Conservation (phyloP, 1,140 invertebrate species). For the Drosophila littoralis region DNA sequence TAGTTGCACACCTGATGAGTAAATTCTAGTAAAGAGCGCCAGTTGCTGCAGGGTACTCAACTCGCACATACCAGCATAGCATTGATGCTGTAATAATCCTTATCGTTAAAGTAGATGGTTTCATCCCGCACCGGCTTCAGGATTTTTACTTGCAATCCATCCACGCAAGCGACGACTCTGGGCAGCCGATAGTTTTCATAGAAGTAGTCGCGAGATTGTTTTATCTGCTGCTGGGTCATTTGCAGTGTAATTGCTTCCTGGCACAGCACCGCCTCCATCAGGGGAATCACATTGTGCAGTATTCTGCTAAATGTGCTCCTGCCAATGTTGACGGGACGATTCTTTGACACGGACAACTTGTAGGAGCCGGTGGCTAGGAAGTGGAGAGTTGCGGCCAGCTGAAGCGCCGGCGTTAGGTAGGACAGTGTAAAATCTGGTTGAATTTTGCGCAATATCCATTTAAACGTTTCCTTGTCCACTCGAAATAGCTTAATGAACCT, state of each 20-base stretch:
- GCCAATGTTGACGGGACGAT: not conserved
- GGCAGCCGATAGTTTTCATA: not conserved
- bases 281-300: not conserved
- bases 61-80: constrained; percentile 22
- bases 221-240: not conserved
- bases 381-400: not conserved
- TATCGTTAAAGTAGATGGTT: constrained; percentile 1
- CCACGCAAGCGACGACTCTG: not conserved
- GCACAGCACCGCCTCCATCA: not conserved
- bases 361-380: not conserved
- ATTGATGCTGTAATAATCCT: constrained; percentile 20
- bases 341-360: not conserved
- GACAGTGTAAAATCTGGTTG: not conserved
- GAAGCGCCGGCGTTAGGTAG: not conserved
- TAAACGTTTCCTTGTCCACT: not conserved
- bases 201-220: not conserved
- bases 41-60: too few species aligned
- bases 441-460: not conserved
- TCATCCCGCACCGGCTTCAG: not conserved
- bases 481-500: constrained; percentile 1
- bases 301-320: not conserved
- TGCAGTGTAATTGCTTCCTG: not conserved
- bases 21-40: not conserved
- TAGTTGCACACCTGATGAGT: constrained; percentile 11
- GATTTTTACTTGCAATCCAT: constrained; percentile 19